Evolutionary conservation across 2,797 vertebrate genomes (phyloP), one percentile per base, ranked within the genome.

Genomic region (Salmo trutta): DNA sequence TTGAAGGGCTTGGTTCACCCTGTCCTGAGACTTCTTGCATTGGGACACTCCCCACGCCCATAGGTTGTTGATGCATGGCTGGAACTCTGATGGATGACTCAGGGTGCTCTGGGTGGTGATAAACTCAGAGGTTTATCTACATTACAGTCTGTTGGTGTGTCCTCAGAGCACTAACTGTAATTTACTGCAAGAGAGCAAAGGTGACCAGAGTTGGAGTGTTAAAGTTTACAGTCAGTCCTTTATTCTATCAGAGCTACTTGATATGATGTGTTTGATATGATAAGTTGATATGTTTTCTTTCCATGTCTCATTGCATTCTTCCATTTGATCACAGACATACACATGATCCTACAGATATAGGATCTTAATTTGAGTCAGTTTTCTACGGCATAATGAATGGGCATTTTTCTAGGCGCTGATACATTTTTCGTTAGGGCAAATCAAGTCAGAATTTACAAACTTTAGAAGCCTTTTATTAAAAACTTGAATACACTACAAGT

Each of bases 1-100:
- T 62, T 2, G n/a, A 21, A 59, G 54, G 29, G 31, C 53, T 59
- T 47, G 21, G 12, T 15, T 21, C 41, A 71, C 70, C 56, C 56
- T 3, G 56, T 24, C 70, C 47, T 71, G 15, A n/a, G 67, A 14
- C 62, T 27, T 21, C 8, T 2, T 21, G 62, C 62, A 24, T 27
- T 21, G 24, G 62, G 62, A 65, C 62, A 65, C 70, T 24, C 15
- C 41, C 70, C 70, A 71, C 15, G 17, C 27, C 82, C 75, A 79
- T 3, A 21, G 41, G 17, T 78, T 71, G 87, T 79, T 85, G 82
- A 85, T 85, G 85, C 88, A 85, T 84, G 81, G 75, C 79, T 77
- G 69, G 75, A 83, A 76, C 73, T 85, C 79, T 92, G 91, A 92
- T 92, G 89, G 83, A 93, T 92, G 88, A 90, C 83, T 84, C 67